These are phyloP conservation scores for Chymomyza costata DNA, from an alignment of 1,140 invertebrate genomes.

Conservation along the genomic window DNA sequence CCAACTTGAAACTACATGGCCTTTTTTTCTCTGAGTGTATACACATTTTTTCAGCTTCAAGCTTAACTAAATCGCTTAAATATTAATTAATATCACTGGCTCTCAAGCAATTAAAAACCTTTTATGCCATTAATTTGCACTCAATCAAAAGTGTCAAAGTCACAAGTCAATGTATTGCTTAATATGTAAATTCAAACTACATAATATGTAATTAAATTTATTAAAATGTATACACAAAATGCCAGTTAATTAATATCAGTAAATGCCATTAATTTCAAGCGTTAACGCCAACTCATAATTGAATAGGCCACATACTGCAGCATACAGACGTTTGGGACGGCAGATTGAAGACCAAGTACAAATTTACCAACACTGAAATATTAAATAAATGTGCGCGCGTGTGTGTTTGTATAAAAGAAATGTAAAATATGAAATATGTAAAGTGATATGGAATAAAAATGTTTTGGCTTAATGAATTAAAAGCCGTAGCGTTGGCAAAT, in stretches of 20 bases:
- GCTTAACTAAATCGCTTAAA: too few relatives aligned
- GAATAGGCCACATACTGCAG: too few relatives aligned
- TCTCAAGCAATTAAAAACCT: too few relatives aligned
- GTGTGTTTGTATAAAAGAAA: slow-evolving; percentile 18
- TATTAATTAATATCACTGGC: too few relatives aligned
- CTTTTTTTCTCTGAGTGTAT: too few relatives aligned
- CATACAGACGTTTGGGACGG: slow-evolving; percentile 8
- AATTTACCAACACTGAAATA: slow-evolving; percentile 3
- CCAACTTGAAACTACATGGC: too few relatives aligned
- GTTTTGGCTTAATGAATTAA: slow-evolving; percentile 55
- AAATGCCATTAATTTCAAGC: slow-evolving; percentile 41
- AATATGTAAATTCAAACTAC: slow-evolving; percentile 43
- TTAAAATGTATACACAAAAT: slow-evolving; percentile 46
- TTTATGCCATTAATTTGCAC: too few relatives aligned
- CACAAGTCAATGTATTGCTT: neutral
- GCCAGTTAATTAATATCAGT: slow-evolving; percentile 59
- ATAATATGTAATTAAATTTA: slow-evolving; percentile 51
- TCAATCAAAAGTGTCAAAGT: too few relatives aligned
- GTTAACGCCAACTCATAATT: slow-evolving; percentile 6
- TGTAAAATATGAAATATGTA: slow-evolving; percentile 17
- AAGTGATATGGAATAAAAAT: slow-evolving; percentile 47
- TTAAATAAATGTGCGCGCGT: slow-evolving; percentile 7
- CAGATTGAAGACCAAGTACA: slow-evolving; percentile 45
- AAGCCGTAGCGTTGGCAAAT: slow-evolving; percentile 25
- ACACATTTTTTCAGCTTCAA: too few relatives aligned